Evolutionary conservation across 2,888 invertebrate species (phyloP).

Genomic region (Tinea semifulvella): DNA sequence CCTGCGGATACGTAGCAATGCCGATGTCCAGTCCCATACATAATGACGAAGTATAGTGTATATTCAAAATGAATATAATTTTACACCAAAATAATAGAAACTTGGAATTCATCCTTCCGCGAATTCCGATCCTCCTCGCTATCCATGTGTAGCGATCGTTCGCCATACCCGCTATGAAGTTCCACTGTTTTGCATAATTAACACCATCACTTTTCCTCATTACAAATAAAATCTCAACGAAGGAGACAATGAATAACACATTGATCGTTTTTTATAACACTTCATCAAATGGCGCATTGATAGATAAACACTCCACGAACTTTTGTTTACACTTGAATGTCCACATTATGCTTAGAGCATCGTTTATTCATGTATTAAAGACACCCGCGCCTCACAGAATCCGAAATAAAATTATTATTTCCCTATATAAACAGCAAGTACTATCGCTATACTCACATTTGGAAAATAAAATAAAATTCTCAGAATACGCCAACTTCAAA

Average conservation of each 20-base stretch:
- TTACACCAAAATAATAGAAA: constrained; percentile 8
- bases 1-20: constrained; percentile 57
- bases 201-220: constrained; percentile 7
- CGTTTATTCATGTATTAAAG: background rate
- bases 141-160: background rate
- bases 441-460: constrained; percentile 30
- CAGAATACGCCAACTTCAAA: constrained; percentile 37
- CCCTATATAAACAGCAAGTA: constrained; percentile 29
- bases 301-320: constrained; percentile 3
- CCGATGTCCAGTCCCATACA: constrained; percentile 26
- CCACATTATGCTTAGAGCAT: background rate
- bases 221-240: constrained; percentile 5
- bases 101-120: background rate
- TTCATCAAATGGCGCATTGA: constrained; percentile 8
- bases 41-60: background rate
- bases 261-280: constrained; percentile 40
- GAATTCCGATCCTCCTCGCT: background rate
- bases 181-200: constrained; percentile 7
- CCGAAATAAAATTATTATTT: constrained; percentile 4
- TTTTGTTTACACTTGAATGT: background rate
- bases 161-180: constrained; percentile 6
- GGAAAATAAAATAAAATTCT: constrained; percentile 48
- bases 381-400: background rate
- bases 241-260: constrained; percentile 27
- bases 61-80: constrained; percentile 6